Percentiles rank a stretch among this genome's conserved stretches.
Evolutionary conservation across 2,888 invertebrate species (phyloP).

Genomic region (Cordilura impudica): DNA sequence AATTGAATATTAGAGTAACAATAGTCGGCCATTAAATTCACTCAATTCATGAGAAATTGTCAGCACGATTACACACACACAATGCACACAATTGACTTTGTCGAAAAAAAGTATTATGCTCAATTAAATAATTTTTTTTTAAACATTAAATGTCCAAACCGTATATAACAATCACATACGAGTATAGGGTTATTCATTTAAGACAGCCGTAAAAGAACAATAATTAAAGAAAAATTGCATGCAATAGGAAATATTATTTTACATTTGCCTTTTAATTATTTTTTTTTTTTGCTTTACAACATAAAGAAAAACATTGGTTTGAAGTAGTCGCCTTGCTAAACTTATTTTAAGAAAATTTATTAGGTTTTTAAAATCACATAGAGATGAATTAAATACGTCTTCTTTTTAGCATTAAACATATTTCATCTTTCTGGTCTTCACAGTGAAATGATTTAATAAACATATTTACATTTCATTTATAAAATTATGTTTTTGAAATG

Average conservation of each 20-base stretch:
- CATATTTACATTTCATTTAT: slow-evolving; percentile 16
- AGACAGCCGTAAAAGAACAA: not conserved
- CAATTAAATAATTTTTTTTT: not conserved
- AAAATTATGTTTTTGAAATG: slow-evolving; percentile 36
- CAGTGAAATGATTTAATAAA: slow-evolving; percentile 23
- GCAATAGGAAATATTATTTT: slow-evolving; percentile 13
- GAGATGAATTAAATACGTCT: not conserved
- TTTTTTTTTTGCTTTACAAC: slow-evolving; percentile 10
- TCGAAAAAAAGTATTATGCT: slow-evolving; percentile 3
- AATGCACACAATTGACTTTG: slow-evolving; percentile 46
- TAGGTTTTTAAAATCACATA: not conserved
- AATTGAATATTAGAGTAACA: no score
- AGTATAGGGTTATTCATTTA: not conserved
- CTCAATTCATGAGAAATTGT: slow-evolving; percentile 53
- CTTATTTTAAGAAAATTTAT: not conserved
- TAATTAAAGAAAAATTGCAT: slow-evolving; percentile 14
- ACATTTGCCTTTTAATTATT: slow-evolving; percentile 12
- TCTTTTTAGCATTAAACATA: no score
- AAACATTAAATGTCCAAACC: slow-evolving; percentile 3
- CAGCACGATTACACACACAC: slow-evolving; percentile 30
- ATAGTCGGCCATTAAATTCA: no score
- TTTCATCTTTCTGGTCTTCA: slow-evolving; percentile 17
- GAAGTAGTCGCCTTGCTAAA: no score
- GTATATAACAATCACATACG: slow-evolving; percentile 12
- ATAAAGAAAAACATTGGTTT: no score